Evolutionary conservation across 2,888 invertebrate genomes (phyloP).

Genomic region (Lasioglossum villosulum): DNA sequence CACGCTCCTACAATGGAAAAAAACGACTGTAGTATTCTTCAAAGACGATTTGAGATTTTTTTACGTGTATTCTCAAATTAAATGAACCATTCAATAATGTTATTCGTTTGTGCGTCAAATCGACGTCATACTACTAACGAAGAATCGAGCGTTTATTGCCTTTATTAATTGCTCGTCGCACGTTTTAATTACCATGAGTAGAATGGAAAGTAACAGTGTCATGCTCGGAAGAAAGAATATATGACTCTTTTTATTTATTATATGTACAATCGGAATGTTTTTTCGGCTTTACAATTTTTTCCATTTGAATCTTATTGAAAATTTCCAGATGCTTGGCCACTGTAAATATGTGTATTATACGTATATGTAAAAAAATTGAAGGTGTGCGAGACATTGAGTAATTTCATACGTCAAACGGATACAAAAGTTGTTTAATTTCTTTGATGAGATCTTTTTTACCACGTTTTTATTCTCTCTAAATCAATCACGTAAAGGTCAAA

Average conservation of each 20-base stretch:
- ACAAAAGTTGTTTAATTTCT: background rate
- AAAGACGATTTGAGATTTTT: no score
- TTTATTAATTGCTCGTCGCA: background rate
- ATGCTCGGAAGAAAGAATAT: background rate
- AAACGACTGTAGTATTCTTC: no score
- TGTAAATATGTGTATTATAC: no score
- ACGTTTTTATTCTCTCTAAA: background rate
- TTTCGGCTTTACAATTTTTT: background rate
- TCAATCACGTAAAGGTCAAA: background rate
- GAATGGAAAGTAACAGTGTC: background rate
- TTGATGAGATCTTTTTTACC: background rate
- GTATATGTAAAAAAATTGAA: background rate
- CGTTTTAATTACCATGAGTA: background rate
- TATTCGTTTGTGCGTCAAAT: background rate
- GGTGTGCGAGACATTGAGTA: background rate
- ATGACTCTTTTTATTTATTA: slow-evolving; percentile 15
- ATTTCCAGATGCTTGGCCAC: background rate
- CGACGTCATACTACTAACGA: background rate
- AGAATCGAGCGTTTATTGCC: background rate
- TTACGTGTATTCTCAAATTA: background rate
- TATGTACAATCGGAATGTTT: background rate
- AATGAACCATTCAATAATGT: background rate
- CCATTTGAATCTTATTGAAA: background rate
- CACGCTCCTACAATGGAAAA: no score
- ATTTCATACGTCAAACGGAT: background rate